Evolutionary conservation across 2,888 invertebrate species (phyloP).

Genomic region (Drosophila mettleri): DNA sequence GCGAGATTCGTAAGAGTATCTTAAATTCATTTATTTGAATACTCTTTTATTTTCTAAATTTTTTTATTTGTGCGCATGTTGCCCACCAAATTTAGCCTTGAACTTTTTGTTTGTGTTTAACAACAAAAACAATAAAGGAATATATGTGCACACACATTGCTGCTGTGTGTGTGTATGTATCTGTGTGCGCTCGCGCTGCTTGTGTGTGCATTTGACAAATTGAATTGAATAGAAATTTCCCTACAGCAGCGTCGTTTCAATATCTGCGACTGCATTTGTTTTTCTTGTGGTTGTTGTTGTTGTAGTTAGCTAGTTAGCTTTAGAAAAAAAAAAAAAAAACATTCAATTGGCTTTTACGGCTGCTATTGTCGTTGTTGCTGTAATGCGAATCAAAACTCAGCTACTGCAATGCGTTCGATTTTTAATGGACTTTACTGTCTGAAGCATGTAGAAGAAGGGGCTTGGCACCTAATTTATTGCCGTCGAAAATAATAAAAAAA

Average conservation of each 20-base stretch:
- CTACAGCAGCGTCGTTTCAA: slow-evolving; percentile 16
- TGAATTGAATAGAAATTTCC: slow-evolving; percentile 48
- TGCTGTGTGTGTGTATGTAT: not conserved
- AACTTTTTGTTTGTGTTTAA: slow-evolving; percentile 65
- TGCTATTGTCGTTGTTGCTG: not conserved
- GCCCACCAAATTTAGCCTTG: slow-evolving; percentile 68
- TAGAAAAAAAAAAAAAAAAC: slow-evolving; percentile 26
- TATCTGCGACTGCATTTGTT: slow-evolving; percentile 23
- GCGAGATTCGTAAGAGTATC: slow-evolving; percentile 37
- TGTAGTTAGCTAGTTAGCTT: slow-evolving; percentile 11
- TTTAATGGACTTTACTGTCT: slow-evolving; percentile 49
- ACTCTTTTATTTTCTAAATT: slow-evolving; percentile 11
- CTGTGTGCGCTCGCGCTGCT: not conserved
- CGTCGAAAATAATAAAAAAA: slow-evolving; percentile 3
- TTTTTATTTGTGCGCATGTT: slow-evolving; percentile 57
- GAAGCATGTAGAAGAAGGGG: slow-evolving; percentile 21
- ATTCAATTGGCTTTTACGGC: slow-evolving; percentile 12
- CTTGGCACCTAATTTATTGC: slow-evolving; percentile 31
- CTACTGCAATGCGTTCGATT: slow-evolving; percentile 36
- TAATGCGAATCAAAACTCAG: slow-evolving; percentile 23
- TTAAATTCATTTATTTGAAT: slow-evolving; percentile 4
- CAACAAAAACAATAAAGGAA: slow-evolving; percentile 39
- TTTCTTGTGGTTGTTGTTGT: not conserved
- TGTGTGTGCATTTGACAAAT: slow-evolving; percentile 50
- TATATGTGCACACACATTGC: slow-evolving; percentile 8